A percentile compares a stretch with the other conserved stretches of the same genome.
phyloP scores from a whole-genome alignment of 2,797 vertebrate species.

The Sylvia borin region DNA sequence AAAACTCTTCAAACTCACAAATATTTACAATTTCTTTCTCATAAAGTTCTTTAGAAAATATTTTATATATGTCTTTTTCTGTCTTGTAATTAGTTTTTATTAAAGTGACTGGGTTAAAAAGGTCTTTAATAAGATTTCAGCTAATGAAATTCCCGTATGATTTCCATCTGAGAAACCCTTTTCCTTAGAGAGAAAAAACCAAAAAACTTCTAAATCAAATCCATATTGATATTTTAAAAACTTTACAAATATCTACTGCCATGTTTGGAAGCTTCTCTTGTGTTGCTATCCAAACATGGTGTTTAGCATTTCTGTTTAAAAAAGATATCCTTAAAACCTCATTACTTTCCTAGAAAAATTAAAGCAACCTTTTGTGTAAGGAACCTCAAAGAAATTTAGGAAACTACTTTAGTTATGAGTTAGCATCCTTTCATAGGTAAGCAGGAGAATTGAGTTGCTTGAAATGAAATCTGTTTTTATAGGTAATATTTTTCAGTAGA shows the following conservation, averaged over 20 bases:
- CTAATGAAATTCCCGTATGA: not conserved
- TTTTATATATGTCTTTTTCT: not conserved
- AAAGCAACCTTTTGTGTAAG: not conserved
- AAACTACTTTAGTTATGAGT: not conserved
- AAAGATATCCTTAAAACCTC: not conserved
- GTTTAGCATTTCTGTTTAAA: not conserved
- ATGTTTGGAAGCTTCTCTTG: not conserved
- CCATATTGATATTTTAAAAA: not conserved
- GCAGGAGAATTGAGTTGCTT: not conserved
- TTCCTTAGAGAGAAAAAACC: not conserved
- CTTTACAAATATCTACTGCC: not conserved
- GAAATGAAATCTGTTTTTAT: not conserved
- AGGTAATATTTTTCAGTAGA: not conserved
- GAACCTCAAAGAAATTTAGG: not conserved
- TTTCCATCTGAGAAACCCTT: not conserved
- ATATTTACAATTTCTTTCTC: not conserved
- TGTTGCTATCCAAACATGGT: not conserved
- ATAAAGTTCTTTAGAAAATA: not conserved
- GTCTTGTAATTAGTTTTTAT: not conserved
- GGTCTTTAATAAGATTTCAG: not conserved
- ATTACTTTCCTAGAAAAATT: not conserved
- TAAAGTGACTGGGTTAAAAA: not conserved
- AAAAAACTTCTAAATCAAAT: not conserved
- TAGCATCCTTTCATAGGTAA: not conserved
- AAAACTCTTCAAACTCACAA: rapidly evolving